These are phyloP conservation scores for Herminia tarsipennalis DNA, from an alignment of 2,888 invertebrate species.

Conservation along the genomic window DNA sequence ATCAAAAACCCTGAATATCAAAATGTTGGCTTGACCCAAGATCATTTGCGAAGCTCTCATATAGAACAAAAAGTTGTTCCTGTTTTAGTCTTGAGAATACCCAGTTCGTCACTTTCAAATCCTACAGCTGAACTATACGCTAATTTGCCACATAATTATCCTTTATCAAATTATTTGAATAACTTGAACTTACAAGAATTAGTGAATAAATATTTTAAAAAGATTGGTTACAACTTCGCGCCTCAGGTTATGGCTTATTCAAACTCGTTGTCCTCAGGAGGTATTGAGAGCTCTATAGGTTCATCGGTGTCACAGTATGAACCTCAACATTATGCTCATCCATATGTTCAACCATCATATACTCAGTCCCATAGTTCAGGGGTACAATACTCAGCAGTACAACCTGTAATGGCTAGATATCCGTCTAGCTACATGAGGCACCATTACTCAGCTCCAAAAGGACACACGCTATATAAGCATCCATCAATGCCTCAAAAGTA, in stretches of 20 bases:
- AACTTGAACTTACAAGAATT: constrained; percentile 84
- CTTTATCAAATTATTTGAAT: constrained; percentile 82
- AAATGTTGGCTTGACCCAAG: constrained; percentile 77
- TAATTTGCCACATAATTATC: constrained; percentile 83
- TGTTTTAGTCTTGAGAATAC: constrained; percentile 85
- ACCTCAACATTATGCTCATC: constrained; percentile 70
- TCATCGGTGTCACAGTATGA: constrained; percentile 49
- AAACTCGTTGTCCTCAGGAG: constrained; percentile 45
- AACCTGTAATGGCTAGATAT: constrained; percentile 80
- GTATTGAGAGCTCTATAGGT: constrained; percentile 40
- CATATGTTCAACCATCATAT: constrained; percentile 73
- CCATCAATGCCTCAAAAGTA: constrained; percentile 65
- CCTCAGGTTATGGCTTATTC: constrained; percentile 73
- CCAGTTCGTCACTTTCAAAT: constrained; percentile 83
- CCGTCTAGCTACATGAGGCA: constrained; percentile 66
- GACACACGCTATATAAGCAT: constrained; percentile 64
- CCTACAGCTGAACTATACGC: constrained; percentile 83
- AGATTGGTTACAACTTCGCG: constrained; percentile 71
- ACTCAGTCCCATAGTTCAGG: constrained; percentile 76
- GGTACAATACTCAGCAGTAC: constrained; percentile 78
- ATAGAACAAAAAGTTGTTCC: constrained; percentile 81
- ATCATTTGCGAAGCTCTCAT: constrained; percentile 71
- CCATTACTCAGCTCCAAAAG: constrained; percentile 59
- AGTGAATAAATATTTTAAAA: constrained; percentile 82
- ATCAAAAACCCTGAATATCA: constrained; percentile 79